Conservation (phyloP, 2,888 invertebrate genomes). For the Pharmacophagus antenor region DNA sequence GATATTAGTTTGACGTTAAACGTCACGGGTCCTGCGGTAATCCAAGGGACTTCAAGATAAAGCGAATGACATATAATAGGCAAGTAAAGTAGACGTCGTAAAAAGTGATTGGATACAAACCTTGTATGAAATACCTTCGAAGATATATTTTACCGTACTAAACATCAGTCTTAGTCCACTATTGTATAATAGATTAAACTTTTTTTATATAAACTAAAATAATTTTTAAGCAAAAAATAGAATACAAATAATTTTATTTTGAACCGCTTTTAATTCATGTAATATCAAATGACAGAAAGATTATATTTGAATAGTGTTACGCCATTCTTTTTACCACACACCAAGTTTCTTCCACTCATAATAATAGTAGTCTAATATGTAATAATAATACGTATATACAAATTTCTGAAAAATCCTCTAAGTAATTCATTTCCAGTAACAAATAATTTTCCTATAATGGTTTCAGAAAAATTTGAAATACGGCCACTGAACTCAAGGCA, state of each 20-base stretch:
- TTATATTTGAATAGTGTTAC: no score
- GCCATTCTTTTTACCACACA: no score
- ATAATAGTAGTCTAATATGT: no score
- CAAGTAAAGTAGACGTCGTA: slow-evolving; percentile 26
- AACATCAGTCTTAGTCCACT: background rate
- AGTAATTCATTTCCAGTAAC: background rate
- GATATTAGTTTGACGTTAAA: slow-evolving; percentile 25
- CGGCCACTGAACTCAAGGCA: slow-evolving; percentile 15
- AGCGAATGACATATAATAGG: slow-evolving; percentile 27
- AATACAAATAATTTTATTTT: no score
- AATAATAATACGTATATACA: no score
- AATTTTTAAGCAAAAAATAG: no score
- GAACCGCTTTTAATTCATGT: no score
- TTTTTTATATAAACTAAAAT: no score
- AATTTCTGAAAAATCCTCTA: no score
- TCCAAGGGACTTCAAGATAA: slow-evolving; percentile 27
- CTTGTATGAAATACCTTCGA: slow-evolving; percentile 3
- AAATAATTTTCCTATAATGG: slow-evolving; percentile 6
- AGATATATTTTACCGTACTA: background rate
- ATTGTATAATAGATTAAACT: background rate
- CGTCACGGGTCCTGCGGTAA: slow-evolving; percentile 22
- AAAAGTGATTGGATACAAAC: slow-evolving; percentile 24
- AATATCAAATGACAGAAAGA: no score
- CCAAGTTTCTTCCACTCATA: no score
- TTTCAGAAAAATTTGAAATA: slow-evolving; percentile 14